Conservation (phyloP, 2,797 vertebrate genomes). For the Lutjanus campechanus region DNA sequence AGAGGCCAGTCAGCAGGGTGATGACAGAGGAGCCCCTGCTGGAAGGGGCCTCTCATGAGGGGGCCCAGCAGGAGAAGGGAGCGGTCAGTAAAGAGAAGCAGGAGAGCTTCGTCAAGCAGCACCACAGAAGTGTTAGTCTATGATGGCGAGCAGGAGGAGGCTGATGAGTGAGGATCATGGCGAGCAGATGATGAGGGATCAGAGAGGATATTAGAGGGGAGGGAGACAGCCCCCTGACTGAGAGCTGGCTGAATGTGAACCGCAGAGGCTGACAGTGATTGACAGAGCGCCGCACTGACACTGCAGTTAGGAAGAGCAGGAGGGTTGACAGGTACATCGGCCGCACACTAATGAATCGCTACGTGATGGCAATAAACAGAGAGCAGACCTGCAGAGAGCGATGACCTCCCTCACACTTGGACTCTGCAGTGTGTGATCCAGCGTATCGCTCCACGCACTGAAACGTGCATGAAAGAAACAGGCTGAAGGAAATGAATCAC, state of each 20-base stretch:
- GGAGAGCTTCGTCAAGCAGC: conserved; percentile 81
- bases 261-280: conserved; percentile 23
- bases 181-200: background rate
- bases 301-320: conserved; percentile 34
- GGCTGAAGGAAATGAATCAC: background rate
- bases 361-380: conserved; percentile 23
- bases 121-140: conserved; percentile 84
- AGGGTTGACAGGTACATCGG: conserved; percentile 32
- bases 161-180: background rate
- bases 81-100: conserved; percentile 59
- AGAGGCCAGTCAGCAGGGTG: conserved; percentile 26
- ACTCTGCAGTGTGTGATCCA: conserved; percentile 13
- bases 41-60: background rate
- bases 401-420: conserved; percentile 18
- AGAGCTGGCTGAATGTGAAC: conserved; percentile 17
- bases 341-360: conserved; percentile 55
- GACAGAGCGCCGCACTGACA: conserved; percentile 31
- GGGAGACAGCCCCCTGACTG: background rate
- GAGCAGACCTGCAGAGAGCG: background rate
- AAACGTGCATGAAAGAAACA: conserved; percentile 21
- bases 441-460: background rate
- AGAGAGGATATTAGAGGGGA: conserved; percentile 12
- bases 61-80: conserved; percentile 13
- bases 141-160: conserved; percentile 54
- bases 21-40: conserved; percentile 1